Percentiles rank a stretch among this genome's conserved stretches.
phyloP scores from a whole-genome alignment of 2,113 vertebrate species.

The Catharus fuscescens region DNA sequence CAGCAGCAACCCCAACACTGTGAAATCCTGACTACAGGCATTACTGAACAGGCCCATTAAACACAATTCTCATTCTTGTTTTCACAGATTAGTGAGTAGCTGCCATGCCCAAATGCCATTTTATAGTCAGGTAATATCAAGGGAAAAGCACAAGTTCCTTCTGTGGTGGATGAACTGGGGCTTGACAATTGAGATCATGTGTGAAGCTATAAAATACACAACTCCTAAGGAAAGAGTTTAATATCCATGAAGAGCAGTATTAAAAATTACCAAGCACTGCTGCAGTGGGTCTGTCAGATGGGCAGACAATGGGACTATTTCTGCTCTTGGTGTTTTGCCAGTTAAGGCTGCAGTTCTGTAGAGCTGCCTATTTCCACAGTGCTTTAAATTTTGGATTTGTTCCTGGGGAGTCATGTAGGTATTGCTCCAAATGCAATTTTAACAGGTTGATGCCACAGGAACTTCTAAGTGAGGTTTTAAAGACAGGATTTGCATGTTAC shows the following conservation, averaged over 20 bases:
- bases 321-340: neutral
- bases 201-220: neutral
- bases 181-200: neutral
- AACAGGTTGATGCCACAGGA: neutral
- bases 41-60: constrained; percentile 45
- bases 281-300: neutral
- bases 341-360: neutral
- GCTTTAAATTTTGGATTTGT: neutral
- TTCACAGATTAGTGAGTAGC: constrained; percentile 36
- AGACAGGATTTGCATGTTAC: fast-evolving
- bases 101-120: neutral
- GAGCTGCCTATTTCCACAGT: neutral
- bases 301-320: neutral
- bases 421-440: neutral
- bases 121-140: neutral
- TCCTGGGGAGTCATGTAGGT: neutral
- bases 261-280: neutral
- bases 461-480: neutral
- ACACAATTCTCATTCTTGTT: constrained; percentile 30
- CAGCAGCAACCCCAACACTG: neutral
- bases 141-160: neutral
- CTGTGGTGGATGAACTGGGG: neutral
- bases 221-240: neutral
- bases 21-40: neutral
- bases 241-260: neutral